A percentile compares a stretch with the other conserved stretches of the same genome.
phyloP scores from a whole-genome alignment of 2,113 vertebrate species.

The Hydrolagus affinis region DNA sequence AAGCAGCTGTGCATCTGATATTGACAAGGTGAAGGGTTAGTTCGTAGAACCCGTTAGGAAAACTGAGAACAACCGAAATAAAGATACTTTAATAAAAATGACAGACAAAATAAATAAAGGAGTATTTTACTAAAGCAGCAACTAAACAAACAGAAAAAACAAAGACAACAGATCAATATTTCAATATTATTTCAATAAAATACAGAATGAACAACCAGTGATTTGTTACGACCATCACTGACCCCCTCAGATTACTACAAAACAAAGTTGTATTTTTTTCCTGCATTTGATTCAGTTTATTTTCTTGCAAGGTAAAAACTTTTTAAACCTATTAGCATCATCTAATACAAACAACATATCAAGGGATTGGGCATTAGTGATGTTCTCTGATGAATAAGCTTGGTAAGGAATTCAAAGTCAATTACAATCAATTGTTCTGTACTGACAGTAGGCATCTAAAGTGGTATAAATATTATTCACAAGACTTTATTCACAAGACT shows the following conservation, averaged over 20 bases:
- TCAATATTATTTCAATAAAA: background rate
- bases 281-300: too few species aligned
- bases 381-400: slow-evolving; percentile 48
- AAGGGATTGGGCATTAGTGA: slow-evolving; percentile 54
- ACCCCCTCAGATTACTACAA: too few species aligned
- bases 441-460: slow-evolving; percentile 51
- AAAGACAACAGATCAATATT: background rate
- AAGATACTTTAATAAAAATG: background rate
- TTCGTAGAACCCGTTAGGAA: background rate
- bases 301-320: slow-evolving; percentile 39
- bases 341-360: slow-evolving; percentile 49
- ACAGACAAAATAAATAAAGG: background rate
- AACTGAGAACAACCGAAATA: background rate
- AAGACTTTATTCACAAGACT: slow-evolving; percentile 36
- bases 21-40: background rate
- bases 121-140: background rate
- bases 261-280: too few species aligned
- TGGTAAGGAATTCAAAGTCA: slow-evolving; percentile 48
- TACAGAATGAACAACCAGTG: background rate
- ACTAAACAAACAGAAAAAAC: background rate
- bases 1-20: slow-evolving; percentile 39
- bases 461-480: slow-evolving; percentile 44
- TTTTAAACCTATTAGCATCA: slow-evolving; percentile 49
- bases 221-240: background rate
- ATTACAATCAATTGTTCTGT: slow-evolving; percentile 50